Evolutionary conservation across 2,797 vertebrate species (phyloP), one percentile per base, ranked within the genome.

Genomic region (Helicolenus hilgendorfi): DNA sequence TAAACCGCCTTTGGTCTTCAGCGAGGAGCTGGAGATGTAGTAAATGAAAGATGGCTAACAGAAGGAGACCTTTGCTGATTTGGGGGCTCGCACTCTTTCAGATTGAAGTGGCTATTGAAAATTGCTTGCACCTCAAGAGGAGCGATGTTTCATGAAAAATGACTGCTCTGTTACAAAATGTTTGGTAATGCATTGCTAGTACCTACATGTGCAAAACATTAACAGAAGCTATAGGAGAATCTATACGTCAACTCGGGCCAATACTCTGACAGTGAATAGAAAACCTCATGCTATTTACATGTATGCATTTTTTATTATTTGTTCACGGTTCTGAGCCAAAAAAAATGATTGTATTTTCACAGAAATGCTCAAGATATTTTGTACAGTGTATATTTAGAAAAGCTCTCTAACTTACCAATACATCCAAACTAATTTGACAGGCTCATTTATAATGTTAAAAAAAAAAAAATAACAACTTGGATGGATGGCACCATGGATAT

Each of bases 1-100:
- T 93, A 91, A 94, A 94, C 88, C 55, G 83, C 92, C 91, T 88
- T 91, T 95, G 93, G 95, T 93, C 89, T 90, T 83, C 76, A 63
- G 79, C 22, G 75, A 83, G 83, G 89, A 84, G 85, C 86, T 85
- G 85, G 82, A 92, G 89, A 91, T 83, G 83, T 55, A 74, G 72
- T 55, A 91, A 93, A 96, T 94, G 85, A 93, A 88, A 93, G 91
- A 92, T 67, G 73, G 91, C 81, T 81, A 83, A 91, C 92, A 94
- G 89, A 91, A 77, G 67, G 83, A 88, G 89, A 94, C 89, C 79
- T 86, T 60, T 80, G 72, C 85, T 88, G 89, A 88, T 93, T 91
- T 56, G 72, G 72, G 74, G 79, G 84, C 64, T 79, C 49, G 64
- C 65, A 26, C 89, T 83, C 78, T 83, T 36, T 93, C 31, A 81